Evolutionary conservation across 2,888 invertebrate species (phyloP).

Genomic region (Trachelus troglodyta): DNA sequence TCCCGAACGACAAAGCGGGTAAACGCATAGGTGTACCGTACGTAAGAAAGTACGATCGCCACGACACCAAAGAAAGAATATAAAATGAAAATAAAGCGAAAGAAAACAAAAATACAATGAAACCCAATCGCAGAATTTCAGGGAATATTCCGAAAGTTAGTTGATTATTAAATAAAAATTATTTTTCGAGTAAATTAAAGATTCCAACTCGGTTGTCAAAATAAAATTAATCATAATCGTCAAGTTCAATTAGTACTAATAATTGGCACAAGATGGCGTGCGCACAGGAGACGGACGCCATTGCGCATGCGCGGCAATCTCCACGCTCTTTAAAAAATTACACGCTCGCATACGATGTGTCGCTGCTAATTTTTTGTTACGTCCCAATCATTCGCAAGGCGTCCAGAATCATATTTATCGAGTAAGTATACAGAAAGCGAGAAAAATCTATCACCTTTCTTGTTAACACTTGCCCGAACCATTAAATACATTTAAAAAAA

Average conservation of each 20-base stretch:
- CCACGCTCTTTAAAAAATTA: neutral
- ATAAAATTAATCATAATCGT: neutral
- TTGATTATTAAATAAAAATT: neutral
- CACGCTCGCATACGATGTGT: neutral
- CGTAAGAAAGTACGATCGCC: neutral
- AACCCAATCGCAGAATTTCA: neutral
- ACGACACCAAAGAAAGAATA: neutral
- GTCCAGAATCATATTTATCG: neutral
- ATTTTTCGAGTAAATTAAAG: neutral
- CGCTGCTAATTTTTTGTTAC: neutral
- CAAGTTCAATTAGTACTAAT: neutral
- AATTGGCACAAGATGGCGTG: neutral
- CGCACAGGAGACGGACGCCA: neutral
- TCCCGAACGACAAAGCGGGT: neutral
- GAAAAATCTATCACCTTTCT: neutral
- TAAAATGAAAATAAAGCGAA: neutral
- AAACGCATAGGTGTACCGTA: neutral
- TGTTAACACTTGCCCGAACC: neutral
- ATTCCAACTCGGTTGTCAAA: too few species aligned
- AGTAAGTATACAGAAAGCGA: neutral
- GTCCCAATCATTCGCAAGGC: neutral
- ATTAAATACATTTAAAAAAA: neutral
- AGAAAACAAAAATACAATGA: neutral
- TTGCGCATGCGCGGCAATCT: neutral
- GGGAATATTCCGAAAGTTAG: neutral